Conservation (phyloP, 2,888 invertebrate species). For the Ochropacha duplaris region DNA sequence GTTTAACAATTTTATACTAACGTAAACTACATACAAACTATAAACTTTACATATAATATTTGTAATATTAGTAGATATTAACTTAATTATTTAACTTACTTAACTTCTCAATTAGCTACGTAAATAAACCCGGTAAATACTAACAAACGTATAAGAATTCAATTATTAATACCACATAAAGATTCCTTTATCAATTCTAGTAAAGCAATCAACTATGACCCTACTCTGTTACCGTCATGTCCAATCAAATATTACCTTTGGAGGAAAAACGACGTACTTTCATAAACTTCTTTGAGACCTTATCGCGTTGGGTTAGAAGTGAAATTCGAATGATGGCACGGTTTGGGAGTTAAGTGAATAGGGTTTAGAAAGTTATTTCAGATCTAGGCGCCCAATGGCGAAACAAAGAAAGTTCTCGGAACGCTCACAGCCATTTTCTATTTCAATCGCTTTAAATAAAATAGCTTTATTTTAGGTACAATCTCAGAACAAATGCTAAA, state of each 20-base stretch:
- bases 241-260: constrained; percentile 49
- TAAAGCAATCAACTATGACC: constrained; percentile 55
- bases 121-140: too few species aligned
- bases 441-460: constrained; percentile 23
- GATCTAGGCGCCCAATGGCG: constrained; percentile 24
- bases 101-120: constrained; percentile 4
- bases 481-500: too few species aligned
- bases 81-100: too few species aligned
- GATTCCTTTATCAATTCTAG: constrained; percentile 41
- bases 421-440: constrained; percentile 36
- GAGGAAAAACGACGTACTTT: constrained; percentile 18
- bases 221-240: constrained; percentile 60
- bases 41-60: too few species aligned
- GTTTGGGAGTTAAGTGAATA: constrained; percentile 11
- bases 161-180: constrained; percentile 35
- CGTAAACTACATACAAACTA: too few species aligned
- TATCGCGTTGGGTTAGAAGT: constrained; percentile 22
- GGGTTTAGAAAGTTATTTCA: constrained; percentile 23
- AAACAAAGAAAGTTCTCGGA: constrained; percentile 40
- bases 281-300: constrained; percentile 17
- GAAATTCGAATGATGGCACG: constrained; percentile 24
- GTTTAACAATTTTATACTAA: too few species aligned
- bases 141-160: too few species aligned
- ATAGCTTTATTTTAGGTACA: too few species aligned
- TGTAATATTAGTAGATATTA: too few species aligned